A percentile compares a stretch with the other conserved stretches of the same genome.
phyloP scores from a whole-genome alignment of 2,797 vertebrate species.

The Fistularia tabacaria region DNA sequence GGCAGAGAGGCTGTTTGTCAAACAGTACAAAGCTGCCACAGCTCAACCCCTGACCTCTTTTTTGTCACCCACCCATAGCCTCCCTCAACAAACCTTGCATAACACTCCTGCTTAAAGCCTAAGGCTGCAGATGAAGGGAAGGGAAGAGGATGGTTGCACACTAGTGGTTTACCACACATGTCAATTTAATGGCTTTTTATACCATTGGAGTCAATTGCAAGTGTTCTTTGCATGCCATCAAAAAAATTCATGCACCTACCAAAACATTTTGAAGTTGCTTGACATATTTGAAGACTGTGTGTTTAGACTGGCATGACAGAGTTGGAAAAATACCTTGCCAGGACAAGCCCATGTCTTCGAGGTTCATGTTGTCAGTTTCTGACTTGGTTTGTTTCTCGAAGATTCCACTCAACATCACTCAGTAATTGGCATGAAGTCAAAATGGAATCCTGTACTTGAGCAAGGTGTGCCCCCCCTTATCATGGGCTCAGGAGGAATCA shows the following conservation, averaged over 20 bases:
- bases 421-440: conserved; percentile 5
- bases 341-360: conserved; percentile 25
- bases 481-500: not conserved
- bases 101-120: conserved; percentile 17
- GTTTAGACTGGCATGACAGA: conserved; percentile 56
- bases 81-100: conserved; percentile 27
- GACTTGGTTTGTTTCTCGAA: conserved; percentile 25
- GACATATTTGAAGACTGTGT: conserved; percentile 52
- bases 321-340: conserved; percentile 34
- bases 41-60: conserved; percentile 38
- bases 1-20: conserved; percentile 19
- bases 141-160: conserved; percentile 28
- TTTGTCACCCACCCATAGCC: conserved; percentile 42
- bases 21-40: conserved; percentile 40
- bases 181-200: conserved; percentile 54
- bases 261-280: conserved; percentile 53
- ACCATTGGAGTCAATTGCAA: conserved; percentile 32
- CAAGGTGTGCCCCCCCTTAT: no score
- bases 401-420: conserved; percentile 10
- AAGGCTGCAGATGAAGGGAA: conserved; percentile 31
- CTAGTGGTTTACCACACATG: conserved; percentile 43
- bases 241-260: conserved; percentile 41
- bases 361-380: conserved; percentile 19
- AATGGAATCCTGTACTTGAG: conserved; percentile 1
- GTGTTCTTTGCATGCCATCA: conserved; percentile 32